Evolutionary conservation across 2,113 vertebrate genomes (phyloP).

Genomic region (Podarcis cretensis): DNA sequence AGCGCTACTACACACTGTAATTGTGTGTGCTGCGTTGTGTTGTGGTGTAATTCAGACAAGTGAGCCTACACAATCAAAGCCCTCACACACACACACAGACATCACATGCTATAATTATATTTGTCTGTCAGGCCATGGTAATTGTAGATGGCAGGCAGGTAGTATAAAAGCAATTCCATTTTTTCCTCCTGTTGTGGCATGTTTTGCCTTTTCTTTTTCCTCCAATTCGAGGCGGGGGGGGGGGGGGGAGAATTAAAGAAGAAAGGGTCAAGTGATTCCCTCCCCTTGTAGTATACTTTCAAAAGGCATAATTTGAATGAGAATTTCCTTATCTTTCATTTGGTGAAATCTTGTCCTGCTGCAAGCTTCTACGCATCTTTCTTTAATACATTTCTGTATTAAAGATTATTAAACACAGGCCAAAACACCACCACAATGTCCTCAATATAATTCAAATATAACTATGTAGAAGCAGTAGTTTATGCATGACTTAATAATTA

Average conservation of each 20-base stretch:
- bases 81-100: conserved; percentile 79
- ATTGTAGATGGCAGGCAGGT: conserved; percentile 77
- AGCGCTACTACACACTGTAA: conserved; percentile 70
- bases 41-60: conserved; percentile 73
- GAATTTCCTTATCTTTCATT: conserved; percentile 58
- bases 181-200: conserved; percentile 57
- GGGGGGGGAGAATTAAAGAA: conserved; percentile 53
- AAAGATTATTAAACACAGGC: neutral
- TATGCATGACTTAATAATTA: conserved; percentile 34
- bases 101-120: conserved; percentile 82
- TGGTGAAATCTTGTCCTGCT: conserved; percentile 47
- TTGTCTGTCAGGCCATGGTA: conserved; percentile 81
- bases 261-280: conserved; percentile 62
- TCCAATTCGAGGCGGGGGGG: neutral
- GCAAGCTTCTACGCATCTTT: conserved; percentile 37
- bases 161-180: conserved; percentile 66
- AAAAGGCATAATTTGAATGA: conserved; percentile 57
- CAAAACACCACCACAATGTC: neutral
- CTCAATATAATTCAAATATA: neutral
- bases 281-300: conserved; percentile 61
- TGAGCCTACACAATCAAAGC: conserved; percentile 78
- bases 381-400: conserved; percentile 1
- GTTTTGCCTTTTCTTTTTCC: conserved; percentile 42
- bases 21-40: conserved; percentile 79
- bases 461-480: conserved; percentile 4